Evolutionary conservation across 2,113 vertebrate species (phyloP).

Genomic region (Apus apus): DNA sequence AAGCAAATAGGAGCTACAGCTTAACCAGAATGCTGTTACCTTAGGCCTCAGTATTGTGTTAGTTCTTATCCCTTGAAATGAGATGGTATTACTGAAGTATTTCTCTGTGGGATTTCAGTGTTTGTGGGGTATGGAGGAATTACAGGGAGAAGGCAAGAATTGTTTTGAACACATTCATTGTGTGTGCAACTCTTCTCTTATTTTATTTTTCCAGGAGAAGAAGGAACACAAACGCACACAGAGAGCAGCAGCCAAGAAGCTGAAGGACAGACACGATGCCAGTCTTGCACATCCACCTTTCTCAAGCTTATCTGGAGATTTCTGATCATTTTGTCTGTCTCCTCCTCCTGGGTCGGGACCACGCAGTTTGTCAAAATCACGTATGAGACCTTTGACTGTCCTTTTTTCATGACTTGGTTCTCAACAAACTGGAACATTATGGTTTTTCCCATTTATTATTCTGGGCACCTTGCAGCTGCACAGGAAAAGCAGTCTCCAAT

Average conservation of each 20-base stretch:
- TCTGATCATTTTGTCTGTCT: conserved; percentile 92
- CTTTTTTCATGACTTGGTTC: conserved; percentile 99
- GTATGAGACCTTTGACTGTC: conserved; percentile 97
- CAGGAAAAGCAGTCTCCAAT: conserved; percentile 94
- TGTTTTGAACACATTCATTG: neutral
- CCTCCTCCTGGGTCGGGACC: conserved; percentile 97
- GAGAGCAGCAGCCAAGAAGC: conserved; percentile 74
- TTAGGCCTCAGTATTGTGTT: neutral
- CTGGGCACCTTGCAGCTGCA: conserved; percentile 88
- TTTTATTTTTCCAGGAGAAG: conserved; percentile 81
- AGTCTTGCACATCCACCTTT: conserved; percentile 81
- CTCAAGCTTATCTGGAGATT: conserved; percentile 93
- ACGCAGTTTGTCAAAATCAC: conserved; percentile 97
- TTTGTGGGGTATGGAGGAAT: neutral
- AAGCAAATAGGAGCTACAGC: neutral
- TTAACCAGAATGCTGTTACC: neutral
- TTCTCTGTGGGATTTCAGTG: neutral
- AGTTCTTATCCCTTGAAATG: neutral
- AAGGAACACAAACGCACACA: conserved; percentile 83
- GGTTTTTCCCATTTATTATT: conserved; percentile 98
- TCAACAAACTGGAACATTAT: conserved; percentile 99
- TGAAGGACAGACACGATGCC: conserved; percentile 86
- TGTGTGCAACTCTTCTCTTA: neutral
- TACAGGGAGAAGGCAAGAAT: neutral
- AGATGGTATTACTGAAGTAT: neutral